Conservation (phyloP, 2,797 vertebrate genomes). For the Pogonophryne albipinna region DNA sequence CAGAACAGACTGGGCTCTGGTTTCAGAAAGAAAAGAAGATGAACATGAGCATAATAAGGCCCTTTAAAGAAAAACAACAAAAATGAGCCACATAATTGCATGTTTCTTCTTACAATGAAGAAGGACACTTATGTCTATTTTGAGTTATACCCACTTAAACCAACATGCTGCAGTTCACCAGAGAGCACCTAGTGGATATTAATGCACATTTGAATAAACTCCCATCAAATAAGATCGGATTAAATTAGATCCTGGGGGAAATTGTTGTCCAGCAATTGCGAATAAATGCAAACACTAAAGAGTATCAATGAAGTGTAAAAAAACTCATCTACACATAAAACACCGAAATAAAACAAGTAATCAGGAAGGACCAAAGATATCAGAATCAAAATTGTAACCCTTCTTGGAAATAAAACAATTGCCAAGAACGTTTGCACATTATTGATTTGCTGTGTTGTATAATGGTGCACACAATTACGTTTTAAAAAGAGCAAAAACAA, state of each 20-base stretch:
- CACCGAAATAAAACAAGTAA: not conserved
- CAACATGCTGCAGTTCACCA: not conserved
- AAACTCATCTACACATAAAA: not conserved
- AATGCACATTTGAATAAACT: not conserved
- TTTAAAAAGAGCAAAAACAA: too few species aligned
- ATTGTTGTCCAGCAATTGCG: not conserved
- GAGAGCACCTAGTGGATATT: not conserved
- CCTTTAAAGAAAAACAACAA: too few species aligned
- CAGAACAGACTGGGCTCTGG: too few species aligned
- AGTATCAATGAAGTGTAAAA: not conserved
- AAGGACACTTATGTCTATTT: not conserved
- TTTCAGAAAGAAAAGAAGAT: too few species aligned
- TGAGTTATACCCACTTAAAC: not conserved
- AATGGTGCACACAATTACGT: too few species aligned
- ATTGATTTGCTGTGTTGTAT: too few species aligned
- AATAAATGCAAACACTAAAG: not conserved
- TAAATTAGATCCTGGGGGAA: not conserved
- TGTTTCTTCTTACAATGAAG: not conserved
- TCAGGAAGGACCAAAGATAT: too few species aligned
- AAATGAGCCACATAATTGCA: not conserved
- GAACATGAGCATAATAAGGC: too few species aligned
- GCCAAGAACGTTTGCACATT: too few species aligned
- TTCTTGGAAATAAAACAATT: too few species aligned
- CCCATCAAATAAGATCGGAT: not conserved
- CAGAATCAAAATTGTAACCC: too few species aligned